A percentile compares a stretch with the other conserved stretches of the same genome.
phyloP scores from a whole-genome alignment of 2,797 vertebrate genomes.

The Florisuga fusca region DNA sequence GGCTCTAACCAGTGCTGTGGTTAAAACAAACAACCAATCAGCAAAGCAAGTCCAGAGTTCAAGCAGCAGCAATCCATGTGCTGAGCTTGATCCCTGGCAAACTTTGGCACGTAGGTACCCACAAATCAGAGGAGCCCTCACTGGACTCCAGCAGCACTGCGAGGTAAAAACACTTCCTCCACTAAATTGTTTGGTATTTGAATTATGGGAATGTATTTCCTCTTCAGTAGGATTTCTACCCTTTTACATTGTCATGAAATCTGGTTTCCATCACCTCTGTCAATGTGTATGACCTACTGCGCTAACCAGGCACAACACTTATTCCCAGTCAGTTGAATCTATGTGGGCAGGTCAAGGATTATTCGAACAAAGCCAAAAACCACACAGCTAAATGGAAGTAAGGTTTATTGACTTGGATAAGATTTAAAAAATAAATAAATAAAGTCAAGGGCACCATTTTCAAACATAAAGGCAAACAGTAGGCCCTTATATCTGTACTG shows the following conservation, averaged over 20 bases:
- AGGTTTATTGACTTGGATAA: neutral
- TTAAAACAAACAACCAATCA: neutral
- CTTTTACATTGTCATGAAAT: neutral
- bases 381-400: neutral
- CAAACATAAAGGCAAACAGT: neutral
- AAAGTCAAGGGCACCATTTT: neutral
- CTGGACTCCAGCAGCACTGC: neutral
- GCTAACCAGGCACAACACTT: neutral
- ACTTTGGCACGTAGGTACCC: neutral
- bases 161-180: neutral
- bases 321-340: neutral
- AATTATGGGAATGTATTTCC: neutral
- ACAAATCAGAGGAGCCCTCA: neutral
- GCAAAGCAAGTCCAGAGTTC: slow-evolving; percentile 17
- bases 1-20: neutral
- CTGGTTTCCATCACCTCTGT: neutral
- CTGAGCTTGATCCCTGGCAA: neutral
- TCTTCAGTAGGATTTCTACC: neutral
- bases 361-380: neutral
- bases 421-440: neutral
- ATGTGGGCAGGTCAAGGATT: neutral
- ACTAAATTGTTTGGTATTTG: neutral
- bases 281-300: neutral
- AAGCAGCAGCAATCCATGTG: neutral
- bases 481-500: neutral